Percentiles rank a stretch among this genome's conserved stretches.
These are phyloP conservation scores for Brachypteracias leptosomus DNA, from an alignment of 2,113 vertebrate species.

Conservation along the genomic window DNA sequence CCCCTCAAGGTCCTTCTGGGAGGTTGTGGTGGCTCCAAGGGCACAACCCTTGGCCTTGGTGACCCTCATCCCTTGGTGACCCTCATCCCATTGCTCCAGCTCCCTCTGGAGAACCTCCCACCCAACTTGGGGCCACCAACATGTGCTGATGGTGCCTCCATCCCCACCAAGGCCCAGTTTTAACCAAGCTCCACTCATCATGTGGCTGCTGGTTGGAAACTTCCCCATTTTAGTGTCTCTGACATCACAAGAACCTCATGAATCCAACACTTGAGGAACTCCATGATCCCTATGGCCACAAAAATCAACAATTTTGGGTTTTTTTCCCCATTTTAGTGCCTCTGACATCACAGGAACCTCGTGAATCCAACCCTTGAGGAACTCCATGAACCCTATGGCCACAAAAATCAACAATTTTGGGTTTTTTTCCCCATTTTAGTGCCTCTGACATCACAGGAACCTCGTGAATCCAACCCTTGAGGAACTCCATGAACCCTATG, in stretches of 20 bases:
- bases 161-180: too few relatives aligned
- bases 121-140: not conserved
- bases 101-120: not conserved
- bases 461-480: not conserved
- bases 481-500: too few relatives aligned
- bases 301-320: not conserved
- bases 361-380: not conserved
- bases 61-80: not conserved
- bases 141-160: too few relatives aligned
- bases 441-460: fast-evolving
- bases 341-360: too few relatives aligned
- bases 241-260: too few relatives aligned
- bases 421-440: fast-evolving
- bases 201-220: not conserved
- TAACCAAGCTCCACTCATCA: too few relatives aligned
- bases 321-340: fast-evolving
- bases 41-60: not conserved
- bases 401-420: not conserved
- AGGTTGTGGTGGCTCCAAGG: too few relatives aligned
- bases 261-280: too few relatives aligned
- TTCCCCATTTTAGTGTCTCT: too few relatives aligned
- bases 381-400: too few relatives aligned
- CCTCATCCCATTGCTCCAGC: not conserved
- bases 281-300: too few relatives aligned
- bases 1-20: too few relatives aligned